These are phyloP conservation scores for Agonopterix heracliana DNA, from an alignment of 2,888 invertebrate species.

Conservation along the genomic window DNA sequence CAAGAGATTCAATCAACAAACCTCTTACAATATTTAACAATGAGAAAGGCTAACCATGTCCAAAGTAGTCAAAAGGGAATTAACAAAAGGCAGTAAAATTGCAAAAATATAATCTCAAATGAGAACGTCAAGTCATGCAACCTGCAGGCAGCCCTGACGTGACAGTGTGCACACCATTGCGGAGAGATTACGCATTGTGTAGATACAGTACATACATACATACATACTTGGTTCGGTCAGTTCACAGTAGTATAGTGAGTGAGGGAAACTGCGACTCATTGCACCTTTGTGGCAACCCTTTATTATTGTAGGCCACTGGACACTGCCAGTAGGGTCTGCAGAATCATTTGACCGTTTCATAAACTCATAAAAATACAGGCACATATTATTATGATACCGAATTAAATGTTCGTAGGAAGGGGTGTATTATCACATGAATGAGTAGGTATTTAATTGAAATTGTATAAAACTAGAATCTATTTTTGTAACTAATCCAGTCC, in stretches of 20 bases:
- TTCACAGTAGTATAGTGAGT: background rate
- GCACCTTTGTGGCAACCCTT: background rate
- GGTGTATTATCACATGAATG: background rate
- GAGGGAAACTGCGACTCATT: background rate
- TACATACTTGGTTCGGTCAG: background rate
- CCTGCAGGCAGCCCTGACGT: slow-evolving; percentile 7
- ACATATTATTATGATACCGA: background rate
- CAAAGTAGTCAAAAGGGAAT: background rate
- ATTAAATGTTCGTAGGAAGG: background rate
- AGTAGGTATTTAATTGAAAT: background rate
- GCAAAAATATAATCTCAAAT: slow-evolving; percentile 16
- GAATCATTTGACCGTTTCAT: background rate
- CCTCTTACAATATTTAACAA: background rate
- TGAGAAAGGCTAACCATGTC: background rate
- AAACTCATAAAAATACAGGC: too few species aligned
- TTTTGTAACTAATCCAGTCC: background rate
- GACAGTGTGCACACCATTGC: slow-evolving; percentile 18
- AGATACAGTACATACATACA: too few species aligned
- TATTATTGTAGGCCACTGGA: slow-evolving; percentile 1
- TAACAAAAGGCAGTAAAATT: background rate
- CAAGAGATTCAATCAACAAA: background rate
- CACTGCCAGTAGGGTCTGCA: background rate
- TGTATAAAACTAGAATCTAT: background rate
- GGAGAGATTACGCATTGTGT: slow-evolving; percentile 3
- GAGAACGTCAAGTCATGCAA: slow-evolving; percentile 28